phyloP scores from a whole-genome alignment of 23 tunicate species.

The Styela clava region DNA sequence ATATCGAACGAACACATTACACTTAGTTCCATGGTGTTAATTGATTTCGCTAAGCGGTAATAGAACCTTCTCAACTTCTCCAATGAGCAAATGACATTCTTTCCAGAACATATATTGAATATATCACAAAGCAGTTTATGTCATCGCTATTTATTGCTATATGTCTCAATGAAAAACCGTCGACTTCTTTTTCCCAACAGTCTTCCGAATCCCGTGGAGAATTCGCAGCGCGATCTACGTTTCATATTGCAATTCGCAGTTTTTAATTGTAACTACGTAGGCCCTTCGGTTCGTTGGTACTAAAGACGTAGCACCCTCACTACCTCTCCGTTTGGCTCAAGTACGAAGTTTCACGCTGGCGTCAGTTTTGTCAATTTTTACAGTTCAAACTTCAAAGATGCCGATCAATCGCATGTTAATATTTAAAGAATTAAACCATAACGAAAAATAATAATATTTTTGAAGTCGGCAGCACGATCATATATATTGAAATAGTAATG shows the following conservation, averaged over 20 bases:
- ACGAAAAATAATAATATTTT: too few relatives aligned
- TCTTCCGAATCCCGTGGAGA: slow-evolving; percentile 22
- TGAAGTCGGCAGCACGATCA: too few relatives aligned
- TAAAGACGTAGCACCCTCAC: slow-evolving; percentile 5
- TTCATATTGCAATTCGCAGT: slow-evolving; percentile 9
- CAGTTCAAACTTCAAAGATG: not conserved
- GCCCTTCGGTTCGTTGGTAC: not conserved
- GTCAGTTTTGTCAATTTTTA: slow-evolving; percentile 3
- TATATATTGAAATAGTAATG: too few relatives aligned
- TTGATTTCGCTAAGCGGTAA: not conserved
- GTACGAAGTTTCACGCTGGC: slow-evolving; percentile 23
- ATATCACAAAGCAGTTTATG: not conserved
- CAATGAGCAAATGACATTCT: not conserved
- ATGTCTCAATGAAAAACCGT: slow-evolving; percentile 11
- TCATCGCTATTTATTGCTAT: slow-evolving; percentile 6
- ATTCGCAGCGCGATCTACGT: slow-evolving; percentile 6
- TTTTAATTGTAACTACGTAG: not conserved
- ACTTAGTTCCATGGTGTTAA: too few relatives aligned
- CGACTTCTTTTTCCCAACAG: not conserved
- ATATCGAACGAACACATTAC: too few relatives aligned
- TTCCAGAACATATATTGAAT: not conserved
- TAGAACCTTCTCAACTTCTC: not conserved
- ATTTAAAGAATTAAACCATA: not conserved
- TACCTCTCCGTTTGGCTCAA: not conserved
- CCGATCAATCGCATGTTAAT: not conserved